These are phyloP conservation scores for Aurelia aurita DNA, from an alignment of 30 jellyfish, hydroid and myxozoan genomes.

Conservation along the genomic window DNA sequence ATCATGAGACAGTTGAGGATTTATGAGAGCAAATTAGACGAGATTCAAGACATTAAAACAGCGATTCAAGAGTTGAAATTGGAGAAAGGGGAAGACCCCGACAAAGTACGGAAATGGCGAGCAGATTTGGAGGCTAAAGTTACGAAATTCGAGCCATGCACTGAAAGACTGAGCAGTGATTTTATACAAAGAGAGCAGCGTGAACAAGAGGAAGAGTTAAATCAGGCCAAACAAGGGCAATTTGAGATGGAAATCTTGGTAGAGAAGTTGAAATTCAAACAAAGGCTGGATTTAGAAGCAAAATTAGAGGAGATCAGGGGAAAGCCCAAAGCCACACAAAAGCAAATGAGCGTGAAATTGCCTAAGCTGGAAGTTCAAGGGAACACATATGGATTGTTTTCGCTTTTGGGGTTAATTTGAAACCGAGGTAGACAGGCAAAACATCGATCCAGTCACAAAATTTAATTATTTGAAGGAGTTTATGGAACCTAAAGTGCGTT, in stretches of 20 bases:
- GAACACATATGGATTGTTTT: constrained; percentile 38
- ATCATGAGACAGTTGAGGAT: background rate
- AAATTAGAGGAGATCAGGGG: no score
- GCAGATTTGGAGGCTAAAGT: background rate
- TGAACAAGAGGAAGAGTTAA: background rate
- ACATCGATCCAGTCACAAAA: constrained; percentile 15
- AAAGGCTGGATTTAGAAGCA: background rate
- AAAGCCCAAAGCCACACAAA: constrained; percentile 2
- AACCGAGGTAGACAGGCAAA: constrained; percentile 43
- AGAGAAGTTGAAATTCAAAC: background rate
- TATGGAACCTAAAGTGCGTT: constrained; percentile 19
- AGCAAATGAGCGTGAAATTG: background rate
- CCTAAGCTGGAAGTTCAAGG: constrained; percentile 48
- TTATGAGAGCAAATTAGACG: constrained; percentile 8
- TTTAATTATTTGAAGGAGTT: constrained; percentile 34
- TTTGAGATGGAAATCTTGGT: background rate
- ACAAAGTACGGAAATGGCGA: background rate
- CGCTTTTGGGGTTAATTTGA: constrained; percentile 52
- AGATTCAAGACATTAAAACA: constrained; percentile 20
- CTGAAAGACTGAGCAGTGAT: constrained; percentile 1
- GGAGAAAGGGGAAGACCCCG: constrained; percentile 21
- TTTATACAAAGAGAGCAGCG: background rate
- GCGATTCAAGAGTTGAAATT: constrained; percentile 4
- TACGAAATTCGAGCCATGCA: no score
- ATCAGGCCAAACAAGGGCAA: constrained; percentile 1